phyloP scores from a whole-genome alignment of 2,797 vertebrate genomes.

The Notolepis coatsorum region DNA sequence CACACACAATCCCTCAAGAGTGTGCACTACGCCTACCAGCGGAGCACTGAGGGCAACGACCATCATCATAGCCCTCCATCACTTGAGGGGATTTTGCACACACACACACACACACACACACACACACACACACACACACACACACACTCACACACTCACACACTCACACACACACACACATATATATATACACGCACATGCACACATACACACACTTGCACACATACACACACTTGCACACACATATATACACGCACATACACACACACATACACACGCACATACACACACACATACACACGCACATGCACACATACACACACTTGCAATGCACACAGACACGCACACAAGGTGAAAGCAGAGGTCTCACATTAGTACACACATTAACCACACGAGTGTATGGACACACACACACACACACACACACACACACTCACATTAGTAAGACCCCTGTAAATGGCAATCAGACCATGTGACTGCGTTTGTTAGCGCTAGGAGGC shows the following conservation, averaged over 20 bases:
- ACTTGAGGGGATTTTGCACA: conserved; percentile 32
- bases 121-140: conserved; percentile 10
- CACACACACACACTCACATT: no score
- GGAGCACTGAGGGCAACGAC: conserved; percentile 59
- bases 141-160: not conserved
- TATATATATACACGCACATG: conserved; percentile 33
- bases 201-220: conserved; percentile 38
- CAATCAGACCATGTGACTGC: conserved; percentile 41
- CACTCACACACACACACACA: conserved; percentile 1
- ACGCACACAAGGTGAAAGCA: conserved; percentile 25
- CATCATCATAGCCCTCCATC: conserved; percentile 22
- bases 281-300: conserved; percentile 10
- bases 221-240: conserved; percentile 43
- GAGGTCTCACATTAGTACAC: no score
- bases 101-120: conserved; percentile 12
- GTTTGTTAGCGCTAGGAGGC: conserved; percentile 46
- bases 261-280: not conserved
- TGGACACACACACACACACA: no score
- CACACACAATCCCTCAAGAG: no score
- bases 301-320: conserved; percentile 24
- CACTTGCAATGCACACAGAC: no score
- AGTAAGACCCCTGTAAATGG: not conserved
- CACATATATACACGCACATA: conserved; percentile 8
- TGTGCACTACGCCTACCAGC: conserved; percentile 70
- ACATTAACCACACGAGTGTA: no score